phyloP scores from a whole-genome alignment of 2,888 invertebrate species.

The Lissocephala sabroskyi region DNA sequence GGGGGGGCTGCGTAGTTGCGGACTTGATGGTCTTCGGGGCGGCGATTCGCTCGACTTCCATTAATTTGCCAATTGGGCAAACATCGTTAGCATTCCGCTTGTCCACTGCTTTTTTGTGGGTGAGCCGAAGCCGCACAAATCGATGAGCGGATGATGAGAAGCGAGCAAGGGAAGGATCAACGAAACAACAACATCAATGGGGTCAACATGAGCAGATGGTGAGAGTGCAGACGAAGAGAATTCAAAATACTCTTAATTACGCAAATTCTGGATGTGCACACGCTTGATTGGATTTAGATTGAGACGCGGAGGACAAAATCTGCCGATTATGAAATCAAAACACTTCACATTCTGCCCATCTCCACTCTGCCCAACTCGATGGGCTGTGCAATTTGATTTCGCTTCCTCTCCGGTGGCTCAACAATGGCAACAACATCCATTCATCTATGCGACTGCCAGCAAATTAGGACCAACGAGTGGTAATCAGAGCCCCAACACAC shows the following conservation, averaged over 20 bases:
- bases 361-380: too few species aligned
- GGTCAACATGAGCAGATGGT: background rate
- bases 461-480: too few species aligned
- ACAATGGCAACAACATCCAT: too few species aligned
- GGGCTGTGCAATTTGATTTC: too few species aligned
- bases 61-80: constrained; percentile 62
- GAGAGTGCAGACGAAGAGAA: background rate
- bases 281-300: constrained; percentile 5
- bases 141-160: too few species aligned
- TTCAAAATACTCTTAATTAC: background rate
- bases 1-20: constrained; percentile 41
- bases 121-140: too few species aligned
- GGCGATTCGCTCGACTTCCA: constrained; percentile 47
- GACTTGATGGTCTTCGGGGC: constrained; percentile 43
- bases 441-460: too few species aligned
- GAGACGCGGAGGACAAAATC: background rate
- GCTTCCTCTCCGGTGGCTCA: too few species aligned
- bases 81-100: constrained; percentile 70
- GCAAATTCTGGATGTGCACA: background rate
- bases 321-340: constrained; percentile 15
- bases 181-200: constrained; percentile 1
- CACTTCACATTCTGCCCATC: too few species aligned
- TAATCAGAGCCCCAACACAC: too few species aligned
- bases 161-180: too few species aligned
- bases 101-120: constrained; percentile 43